Evolutionary conservation across 2,797 vertebrate genomes (phyloP).

Genomic region (Ateles fusciceps): DNA sequence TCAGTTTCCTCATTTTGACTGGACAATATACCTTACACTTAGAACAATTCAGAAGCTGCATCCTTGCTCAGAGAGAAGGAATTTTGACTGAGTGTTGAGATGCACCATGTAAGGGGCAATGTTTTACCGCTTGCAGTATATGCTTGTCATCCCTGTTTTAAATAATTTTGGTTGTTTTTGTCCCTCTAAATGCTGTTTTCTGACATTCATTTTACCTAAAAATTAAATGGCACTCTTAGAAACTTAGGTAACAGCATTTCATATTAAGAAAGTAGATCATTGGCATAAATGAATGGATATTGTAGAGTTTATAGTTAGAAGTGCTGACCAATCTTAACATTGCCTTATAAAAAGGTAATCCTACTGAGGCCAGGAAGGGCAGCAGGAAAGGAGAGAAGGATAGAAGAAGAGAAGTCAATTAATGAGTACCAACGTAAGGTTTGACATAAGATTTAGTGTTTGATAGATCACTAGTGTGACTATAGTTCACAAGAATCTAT

Average conservation of each 20-base stretch:
- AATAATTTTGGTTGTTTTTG: background rate
- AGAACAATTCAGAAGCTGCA: background rate
- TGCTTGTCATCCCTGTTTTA: background rate
- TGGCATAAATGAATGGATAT: background rate
- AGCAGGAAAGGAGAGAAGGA: background rate
- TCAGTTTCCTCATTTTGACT: no score
- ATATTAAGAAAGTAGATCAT: background rate
- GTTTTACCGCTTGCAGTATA: background rate
- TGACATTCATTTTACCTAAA: background rate
- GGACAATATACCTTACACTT: no score
- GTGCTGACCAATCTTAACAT: background rate
- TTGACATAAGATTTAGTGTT: background rate
- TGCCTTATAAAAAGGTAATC: background rate
- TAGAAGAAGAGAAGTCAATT: background rate
- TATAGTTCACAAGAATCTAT: background rate
- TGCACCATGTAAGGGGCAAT: no score
- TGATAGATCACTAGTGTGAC: background rate
- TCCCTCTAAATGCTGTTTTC: background rate
- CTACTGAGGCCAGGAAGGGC: background rate
- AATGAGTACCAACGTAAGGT: background rate
- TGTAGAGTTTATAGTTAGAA: constrained; percentile 3
- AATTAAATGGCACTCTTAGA: background rate
- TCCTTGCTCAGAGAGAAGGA: background rate
- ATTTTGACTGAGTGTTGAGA: background rate
- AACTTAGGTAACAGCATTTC: background rate